Conservation (phyloP, 2,888 invertebrate genomes). For the Pseudococcus viburni region DNA sequence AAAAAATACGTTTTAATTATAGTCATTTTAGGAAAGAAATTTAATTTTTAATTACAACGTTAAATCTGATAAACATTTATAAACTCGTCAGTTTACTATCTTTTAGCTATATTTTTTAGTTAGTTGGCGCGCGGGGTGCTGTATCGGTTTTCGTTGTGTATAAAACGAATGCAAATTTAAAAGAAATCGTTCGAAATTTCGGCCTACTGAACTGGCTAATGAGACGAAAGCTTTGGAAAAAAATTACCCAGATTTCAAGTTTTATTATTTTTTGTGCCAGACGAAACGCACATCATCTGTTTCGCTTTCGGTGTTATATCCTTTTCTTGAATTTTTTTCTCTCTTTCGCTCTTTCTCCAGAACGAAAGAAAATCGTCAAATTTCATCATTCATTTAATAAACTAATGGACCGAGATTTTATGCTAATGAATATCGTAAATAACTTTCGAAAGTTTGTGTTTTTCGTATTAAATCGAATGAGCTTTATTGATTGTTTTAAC, state of each 20-base stretch:
- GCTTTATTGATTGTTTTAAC: not conserved
- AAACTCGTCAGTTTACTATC: slow-evolving; percentile 55
- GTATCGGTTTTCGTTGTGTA: not conserved
- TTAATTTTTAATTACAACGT: slow-evolving; percentile 58
- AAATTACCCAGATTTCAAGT: not conserved
- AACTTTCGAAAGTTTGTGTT: not conserved
- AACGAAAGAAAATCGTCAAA: not conserved
- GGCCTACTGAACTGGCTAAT: slow-evolving; percentile 27
- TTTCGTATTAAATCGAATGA: not conserved
- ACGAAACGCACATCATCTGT: not conserved
- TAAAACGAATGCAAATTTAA: not conserved
- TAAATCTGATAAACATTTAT: slow-evolving; percentile 57
- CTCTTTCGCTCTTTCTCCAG: too few species aligned
- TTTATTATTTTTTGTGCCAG: not conserved
- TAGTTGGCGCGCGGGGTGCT: not conserved
- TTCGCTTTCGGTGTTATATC: not conserved
- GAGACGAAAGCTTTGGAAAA: not conserved
- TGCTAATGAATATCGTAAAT: slow-evolving; percentile 27
- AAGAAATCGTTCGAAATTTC: slow-evolving; percentile 32
- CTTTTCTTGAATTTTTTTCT: not conserved
- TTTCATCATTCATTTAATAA: slow-evolving; percentile 40
- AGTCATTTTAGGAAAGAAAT: slow-evolving; percentile 57
- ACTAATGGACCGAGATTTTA: slow-evolving; percentile 37
- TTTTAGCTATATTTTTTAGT: slow-evolving; percentile 43
- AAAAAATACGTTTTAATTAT: slow-evolving; percentile 59